phyloP scores from a whole-genome alignment of 2,113 vertebrate genomes.

The Megaptera novaeangliae region DNA sequence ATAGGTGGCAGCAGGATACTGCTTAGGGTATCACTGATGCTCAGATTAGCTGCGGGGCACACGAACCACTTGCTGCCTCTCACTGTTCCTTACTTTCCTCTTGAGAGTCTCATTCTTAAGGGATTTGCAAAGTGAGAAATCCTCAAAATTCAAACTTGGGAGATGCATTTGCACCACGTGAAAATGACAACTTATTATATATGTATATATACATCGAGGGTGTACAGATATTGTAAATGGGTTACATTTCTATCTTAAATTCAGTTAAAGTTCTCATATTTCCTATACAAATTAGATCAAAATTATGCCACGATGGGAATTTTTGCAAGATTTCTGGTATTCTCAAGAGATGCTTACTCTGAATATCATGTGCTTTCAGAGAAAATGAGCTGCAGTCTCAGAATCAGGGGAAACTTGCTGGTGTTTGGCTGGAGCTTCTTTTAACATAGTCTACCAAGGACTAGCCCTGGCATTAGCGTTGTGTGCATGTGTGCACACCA shows the following conservation, averaged over 20 bases:
- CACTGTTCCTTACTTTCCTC: conserved; percentile 19
- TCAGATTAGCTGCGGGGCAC: conserved; percentile 48
- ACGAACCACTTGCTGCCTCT: conserved; percentile 11
- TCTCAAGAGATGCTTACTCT: conserved; percentile 44
- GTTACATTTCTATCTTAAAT: conserved; percentile 67
- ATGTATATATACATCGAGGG: not conserved
- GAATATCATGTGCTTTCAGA: conserved; percentile 16
- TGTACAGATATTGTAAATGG: conserved; percentile 40
- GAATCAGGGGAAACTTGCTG: conserved; percentile 4
- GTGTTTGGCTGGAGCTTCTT: conserved; percentile 3
- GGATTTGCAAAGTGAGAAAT: conserved; percentile 40
- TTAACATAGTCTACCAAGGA: not conserved
- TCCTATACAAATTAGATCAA: conserved; percentile 55
- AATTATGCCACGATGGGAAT: conserved; percentile 57
- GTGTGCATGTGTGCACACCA: not conserved
- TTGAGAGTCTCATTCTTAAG: conserved; percentile 44
- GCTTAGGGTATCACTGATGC: conserved; percentile 62
- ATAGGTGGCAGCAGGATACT: conserved; percentile 46
- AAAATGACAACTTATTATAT: conserved; percentile 50
- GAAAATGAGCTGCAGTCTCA: conserved; percentile 41
- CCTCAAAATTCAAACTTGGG: conserved; percentile 42
- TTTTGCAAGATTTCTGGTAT: conserved; percentile 51
- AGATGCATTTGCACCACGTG: not conserved
- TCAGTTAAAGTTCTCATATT: conserved; percentile 52
- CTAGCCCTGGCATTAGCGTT: not conserved